Percentiles rank a stretch among this genome's conserved stretches.
Conservation (phyloP, 2,888 invertebrate species). For the Drosophila fungiperda region DNA sequence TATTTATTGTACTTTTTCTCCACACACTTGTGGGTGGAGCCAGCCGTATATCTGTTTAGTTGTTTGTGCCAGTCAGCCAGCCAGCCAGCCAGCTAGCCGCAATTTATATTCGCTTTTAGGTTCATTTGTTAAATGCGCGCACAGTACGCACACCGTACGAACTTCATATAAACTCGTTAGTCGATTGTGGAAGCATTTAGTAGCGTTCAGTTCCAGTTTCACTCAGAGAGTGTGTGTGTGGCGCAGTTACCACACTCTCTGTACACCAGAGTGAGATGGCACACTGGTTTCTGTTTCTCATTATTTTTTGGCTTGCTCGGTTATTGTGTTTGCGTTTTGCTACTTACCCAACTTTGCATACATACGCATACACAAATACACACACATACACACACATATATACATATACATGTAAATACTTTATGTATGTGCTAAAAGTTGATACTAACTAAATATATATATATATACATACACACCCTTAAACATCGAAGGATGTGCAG, state of each 20-base stretch:
- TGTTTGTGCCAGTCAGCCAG: constrained; percentile 11
- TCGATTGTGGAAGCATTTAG: constrained; percentile 16
- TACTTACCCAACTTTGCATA: constrained; percentile 1
- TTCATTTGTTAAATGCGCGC: constrained; percentile 44
- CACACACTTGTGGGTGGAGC: constrained; percentile 61
- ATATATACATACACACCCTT: background rate
- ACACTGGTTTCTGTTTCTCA: constrained; percentile 2
- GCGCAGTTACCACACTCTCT: background rate
- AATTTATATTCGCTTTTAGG: constrained; percentile 40
- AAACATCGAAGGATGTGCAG: background rate
- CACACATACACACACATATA: background rate
- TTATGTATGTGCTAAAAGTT: background rate
- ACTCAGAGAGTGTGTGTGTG: background rate
- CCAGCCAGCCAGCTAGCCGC: constrained; percentile 11
- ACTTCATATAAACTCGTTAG: constrained; percentile 33
- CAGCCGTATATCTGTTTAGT: constrained; percentile 6
- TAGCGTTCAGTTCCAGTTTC: constrained; percentile 19
- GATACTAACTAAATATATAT: background rate
- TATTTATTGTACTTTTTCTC: constrained; percentile 12
- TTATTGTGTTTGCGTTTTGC: constrained; percentile 2
- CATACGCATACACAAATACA: background rate
- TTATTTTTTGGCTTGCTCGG: constrained; percentile 7
- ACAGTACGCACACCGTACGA: constrained; percentile 24
- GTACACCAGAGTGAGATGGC: constrained; percentile 10
- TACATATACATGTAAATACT: background rate